Evolutionary conservation across 2,797 vertebrate genomes (phyloP).

Genomic region (Austrolebias charrua): DNA sequence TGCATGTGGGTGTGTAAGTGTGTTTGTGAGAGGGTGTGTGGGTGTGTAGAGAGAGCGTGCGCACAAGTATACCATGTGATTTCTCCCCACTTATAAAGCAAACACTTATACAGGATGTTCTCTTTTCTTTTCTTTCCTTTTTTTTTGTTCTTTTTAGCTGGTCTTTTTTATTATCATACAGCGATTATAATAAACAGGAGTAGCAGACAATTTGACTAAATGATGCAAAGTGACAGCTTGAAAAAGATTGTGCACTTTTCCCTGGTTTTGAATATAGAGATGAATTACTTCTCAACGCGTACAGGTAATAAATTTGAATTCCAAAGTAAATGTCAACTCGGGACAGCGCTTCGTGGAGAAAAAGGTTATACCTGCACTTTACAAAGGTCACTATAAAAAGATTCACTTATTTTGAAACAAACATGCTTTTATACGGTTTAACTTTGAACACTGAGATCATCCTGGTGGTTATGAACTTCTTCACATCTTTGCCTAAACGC

Average conservation of each 20-base stretch:
- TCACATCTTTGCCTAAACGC: conserved; percentile 2
- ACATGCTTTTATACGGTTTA: conserved; percentile 10
- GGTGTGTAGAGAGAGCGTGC: conserved; percentile 9
- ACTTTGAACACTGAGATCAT: neutral
- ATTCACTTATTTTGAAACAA: conserved; percentile 22
- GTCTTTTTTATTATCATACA: neutral
- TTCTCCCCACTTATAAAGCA: conserved; percentile 12
- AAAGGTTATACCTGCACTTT: conserved; percentile 16
- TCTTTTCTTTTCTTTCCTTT: neutral
- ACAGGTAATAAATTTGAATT: conserved; percentile 16
- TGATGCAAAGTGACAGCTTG: conserved; percentile 16
- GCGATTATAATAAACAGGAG: conserved; percentile 14
- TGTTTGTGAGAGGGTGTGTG: conserved; percentile 25
- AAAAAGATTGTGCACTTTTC: conserved; percentile 18
- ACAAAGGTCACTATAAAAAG: conserved; percentile 26
- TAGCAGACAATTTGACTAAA: conserved; percentile 12
- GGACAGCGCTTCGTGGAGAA: conserved; percentile 10
- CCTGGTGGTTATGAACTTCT: neutral
- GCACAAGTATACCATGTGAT: conserved; percentile 9
- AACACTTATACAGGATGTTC: neutral
- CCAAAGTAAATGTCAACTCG: conserved; percentile 22
- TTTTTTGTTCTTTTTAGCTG: neutral
- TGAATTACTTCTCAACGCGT: conserved; percentile 15
- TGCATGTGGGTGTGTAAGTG: conserved; percentile 13
- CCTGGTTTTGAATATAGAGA: conserved; percentile 12